Evolutionary conservation across 2,797 vertebrate species (phyloP).

Genomic region (Danio choprae): DNA sequence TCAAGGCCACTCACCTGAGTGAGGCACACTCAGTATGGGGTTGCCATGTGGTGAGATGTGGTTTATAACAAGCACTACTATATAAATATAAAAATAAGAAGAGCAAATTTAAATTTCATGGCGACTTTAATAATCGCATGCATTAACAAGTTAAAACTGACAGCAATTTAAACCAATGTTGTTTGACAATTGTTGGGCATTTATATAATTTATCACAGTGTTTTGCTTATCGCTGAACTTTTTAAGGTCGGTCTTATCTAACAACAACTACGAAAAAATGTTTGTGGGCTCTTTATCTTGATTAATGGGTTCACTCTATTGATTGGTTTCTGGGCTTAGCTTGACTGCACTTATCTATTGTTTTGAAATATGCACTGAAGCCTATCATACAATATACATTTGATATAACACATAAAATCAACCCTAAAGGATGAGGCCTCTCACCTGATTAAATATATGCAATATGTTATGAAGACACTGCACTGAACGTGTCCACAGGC

Average conservation of each 20-base stretch:
- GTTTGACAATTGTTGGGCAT: too few relatives aligned
- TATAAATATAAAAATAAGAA: too few relatives aligned
- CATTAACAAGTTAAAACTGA: too few relatives aligned
- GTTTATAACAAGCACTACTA: too few relatives aligned
- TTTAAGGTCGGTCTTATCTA: constrained; percentile 38
- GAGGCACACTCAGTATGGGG: too few relatives aligned
- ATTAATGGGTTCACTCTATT: constrained; percentile 32
- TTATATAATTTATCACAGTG: not conserved
- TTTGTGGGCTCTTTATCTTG: constrained; percentile 17
- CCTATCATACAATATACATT: constrained; percentile 53
- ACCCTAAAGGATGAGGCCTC: constrained; percentile 28
- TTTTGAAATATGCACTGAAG: constrained; percentile 42
- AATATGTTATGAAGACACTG: constrained; percentile 36
- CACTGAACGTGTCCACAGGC: constrained; percentile 48
- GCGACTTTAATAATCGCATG: too few relatives aligned
- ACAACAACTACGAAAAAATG: not conserved
- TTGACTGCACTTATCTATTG: constrained; percentile 45
- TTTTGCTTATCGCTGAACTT: not conserved
- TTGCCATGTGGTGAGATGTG: too few relatives aligned
- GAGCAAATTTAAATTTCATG: too few relatives aligned
- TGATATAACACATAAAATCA: constrained; percentile 21
- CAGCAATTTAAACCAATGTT: not conserved
- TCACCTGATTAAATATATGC: constrained; percentile 48
- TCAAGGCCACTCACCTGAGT: too few relatives aligned
- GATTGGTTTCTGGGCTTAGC: constrained; percentile 43